Percentiles rank a stretch among this genome's conserved stretches.
Conservation (phyloP, 2,888 invertebrate species). For the Diogma glabrata region DNA sequence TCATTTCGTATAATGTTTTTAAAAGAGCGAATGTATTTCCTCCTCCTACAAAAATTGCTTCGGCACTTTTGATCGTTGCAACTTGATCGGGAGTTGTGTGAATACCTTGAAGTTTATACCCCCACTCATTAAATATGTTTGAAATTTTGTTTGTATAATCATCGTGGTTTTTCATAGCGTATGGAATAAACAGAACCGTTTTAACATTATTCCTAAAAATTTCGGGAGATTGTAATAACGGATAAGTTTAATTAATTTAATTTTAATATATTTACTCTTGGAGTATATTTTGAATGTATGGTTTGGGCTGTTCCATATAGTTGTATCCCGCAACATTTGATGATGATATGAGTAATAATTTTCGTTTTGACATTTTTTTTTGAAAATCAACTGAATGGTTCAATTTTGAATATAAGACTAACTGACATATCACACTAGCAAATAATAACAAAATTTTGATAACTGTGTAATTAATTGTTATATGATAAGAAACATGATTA, state of each 20-base stretch:
- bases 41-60: constrained; percentile 67
- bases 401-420: too few species aligned
- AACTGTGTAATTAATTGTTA: too few species aligned
- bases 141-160: constrained; percentile 50
- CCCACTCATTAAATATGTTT: constrained; percentile 50
- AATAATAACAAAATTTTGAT: too few species aligned
- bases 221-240: too few species aligned
- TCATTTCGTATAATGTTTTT: constrained; percentile 53
- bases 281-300: constrained; percentile 49
- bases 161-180: constrained; percentile 55
- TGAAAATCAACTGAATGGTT: too few species aligned
- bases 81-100: constrained; percentile 47
- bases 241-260: too few species aligned
- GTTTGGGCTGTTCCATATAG: constrained; percentile 53
- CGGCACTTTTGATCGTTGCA: constrained; percentile 45
- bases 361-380: constrained; percentile 24
- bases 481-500: too few species aligned
- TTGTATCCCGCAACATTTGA: constrained; percentile 55
- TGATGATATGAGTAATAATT: constrained; percentile 54
- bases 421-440: too few species aligned
- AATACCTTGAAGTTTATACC: constrained; percentile 50
- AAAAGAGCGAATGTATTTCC: constrained; percentile 70
- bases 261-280: constrained; percentile 46
- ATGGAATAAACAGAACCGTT: constrained; percentile 61
- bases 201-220: constrained; percentile 50